Evolutionary conservation across 1,140 invertebrate genomes (phyloP).

Genomic region (Drosophila watanabei): DNA sequence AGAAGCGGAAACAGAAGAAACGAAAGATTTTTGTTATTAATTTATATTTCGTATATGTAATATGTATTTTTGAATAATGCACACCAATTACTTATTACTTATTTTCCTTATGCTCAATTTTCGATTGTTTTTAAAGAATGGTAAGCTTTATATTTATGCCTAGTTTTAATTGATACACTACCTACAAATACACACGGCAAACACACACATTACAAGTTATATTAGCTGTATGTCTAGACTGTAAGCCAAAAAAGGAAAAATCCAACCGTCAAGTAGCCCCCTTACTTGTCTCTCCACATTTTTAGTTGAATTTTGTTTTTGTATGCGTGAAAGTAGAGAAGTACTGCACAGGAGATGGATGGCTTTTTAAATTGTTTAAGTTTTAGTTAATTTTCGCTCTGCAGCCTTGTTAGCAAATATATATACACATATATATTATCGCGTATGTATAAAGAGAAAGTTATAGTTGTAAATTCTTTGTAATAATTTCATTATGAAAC

Average conservation of each 20-base stretch:
- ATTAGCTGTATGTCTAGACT: conserved; percentile 54
- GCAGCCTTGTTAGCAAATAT: conserved; percentile 58
- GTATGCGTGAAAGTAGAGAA: conserved; percentile 33
- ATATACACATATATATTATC: conserved; percentile 46
- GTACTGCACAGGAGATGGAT: conserved; percentile 33
- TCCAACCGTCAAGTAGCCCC: conserved; percentile 2
- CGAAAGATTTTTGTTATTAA: conserved; percentile 74
- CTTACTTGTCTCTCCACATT: not conserved
- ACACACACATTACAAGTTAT: conserved; percentile 53
- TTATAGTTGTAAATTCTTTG: conserved; percentile 67
- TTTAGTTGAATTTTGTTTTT: conserved; percentile 78
- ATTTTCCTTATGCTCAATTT: conserved; percentile 75
- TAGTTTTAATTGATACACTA: conserved; percentile 77
- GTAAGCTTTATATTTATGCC: conserved; percentile 80
- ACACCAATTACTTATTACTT: conserved; percentile 73
- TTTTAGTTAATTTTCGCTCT: conserved; percentile 71
- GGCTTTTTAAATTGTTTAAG: conserved; percentile 76
- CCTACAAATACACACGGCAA: conserved; percentile 23
- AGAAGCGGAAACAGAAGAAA: conserved; percentile 45
- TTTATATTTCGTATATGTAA: conserved; percentile 57
- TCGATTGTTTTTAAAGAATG: conserved; percentile 60
- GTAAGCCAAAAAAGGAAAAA: conserved; percentile 34
- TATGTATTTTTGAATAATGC: conserved; percentile 61
- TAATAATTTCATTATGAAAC: conserved; percentile 63
- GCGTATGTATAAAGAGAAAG: conserved; percentile 43